A percentile compares a stretch with the other conserved stretches of the same genome.
phyloP scores from a whole-genome alignment of 1,140 invertebrate genomes.

The Dolichoris vasculosae region DNA sequence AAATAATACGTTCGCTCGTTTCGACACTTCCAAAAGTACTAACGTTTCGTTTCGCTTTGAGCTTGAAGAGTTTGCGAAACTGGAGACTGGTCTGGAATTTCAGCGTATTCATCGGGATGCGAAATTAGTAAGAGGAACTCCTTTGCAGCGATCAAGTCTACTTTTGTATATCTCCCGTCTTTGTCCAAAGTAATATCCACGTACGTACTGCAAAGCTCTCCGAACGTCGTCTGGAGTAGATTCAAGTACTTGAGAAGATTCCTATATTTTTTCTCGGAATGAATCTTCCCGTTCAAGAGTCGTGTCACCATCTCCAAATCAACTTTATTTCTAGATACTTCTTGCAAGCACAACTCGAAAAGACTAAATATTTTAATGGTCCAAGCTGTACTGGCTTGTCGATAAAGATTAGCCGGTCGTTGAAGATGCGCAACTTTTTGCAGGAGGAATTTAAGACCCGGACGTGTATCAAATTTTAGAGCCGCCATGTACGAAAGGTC shows the following conservation, averaged over 20 bases:
- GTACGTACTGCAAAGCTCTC: conserved; percentile 79
- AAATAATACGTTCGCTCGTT: background rate
- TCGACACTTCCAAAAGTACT: background rate
- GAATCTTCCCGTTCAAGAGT: conserved; percentile 71
- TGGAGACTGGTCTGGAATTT: conserved; percentile 66
- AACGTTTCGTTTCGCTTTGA: background rate
- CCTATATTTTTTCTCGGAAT: conserved; percentile 50
- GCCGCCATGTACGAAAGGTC: conserved; percentile 87
- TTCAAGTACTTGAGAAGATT: conserved; percentile 62
- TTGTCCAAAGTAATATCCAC: conserved; percentile 78
- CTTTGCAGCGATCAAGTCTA: conserved; percentile 77
- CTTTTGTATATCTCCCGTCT: conserved; percentile 75
- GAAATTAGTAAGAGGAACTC: conserved; percentile 80
- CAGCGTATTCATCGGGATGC: conserved; percentile 78
- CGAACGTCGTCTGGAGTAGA: conserved; percentile 72
- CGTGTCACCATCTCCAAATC: conserved; percentile 80
- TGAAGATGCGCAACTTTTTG: conserved; percentile 93
- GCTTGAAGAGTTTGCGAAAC: too few species aligned
- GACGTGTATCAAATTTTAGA: conserved; percentile 89
- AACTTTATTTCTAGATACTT: conserved; percentile 75
- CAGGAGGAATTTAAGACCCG: conserved; percentile 93
- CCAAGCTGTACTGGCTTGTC: conserved; percentile 93
- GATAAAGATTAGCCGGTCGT: conserved; percentile 92
- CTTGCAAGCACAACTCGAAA: conserved; percentile 80
- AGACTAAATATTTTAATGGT: conserved; percentile 91